Base-by-base conservation (phyloP, 2,113 vertebrate genomes). In the Brevimyrus niger region DNA sequence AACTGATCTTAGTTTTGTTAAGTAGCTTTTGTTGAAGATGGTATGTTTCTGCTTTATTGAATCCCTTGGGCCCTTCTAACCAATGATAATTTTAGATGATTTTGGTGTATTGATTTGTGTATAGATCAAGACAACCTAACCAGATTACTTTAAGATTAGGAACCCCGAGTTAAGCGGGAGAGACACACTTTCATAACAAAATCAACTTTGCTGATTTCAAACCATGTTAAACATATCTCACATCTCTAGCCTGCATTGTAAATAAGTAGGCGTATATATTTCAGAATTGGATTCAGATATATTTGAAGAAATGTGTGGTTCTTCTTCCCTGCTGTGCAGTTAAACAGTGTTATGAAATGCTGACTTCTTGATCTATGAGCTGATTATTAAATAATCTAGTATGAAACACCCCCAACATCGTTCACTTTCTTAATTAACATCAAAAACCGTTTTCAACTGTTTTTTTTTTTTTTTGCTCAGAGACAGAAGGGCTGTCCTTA, bases 401-500 rank as follows among this genome's bases (percentile, higher is more conserved):
- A 35, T 38, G 15, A 80, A 76, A 76, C 69, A 19, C 73, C 73
- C 73, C 73, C 35, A 38, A 19, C 31, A 42, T 35, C 5, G 1
- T 42, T 42, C 73, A 8, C 73, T 80, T 80, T 50, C 44, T 48
- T 48, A 86, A 86, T 50, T 48, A 50, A 47, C n/a, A n/a, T 86
- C 83, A n/a, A 48, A 47, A 50, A 50, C 83, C 2, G 44, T 50
- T 86, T n/a, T 86, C 83, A 47, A 27, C 17, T 15, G 23, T 13
- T 84, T 84, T 84, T 23, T 83, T 23, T 83, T 35, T 83, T 42
- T 47, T 27, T 55, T 55, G 23, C n/a, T 35, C 73, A 15, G 83
- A 48, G 83, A 86, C 47, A 31, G 47, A n/a, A 86, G 83, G 44
- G 83, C 23, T 86, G 83, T 86, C 47, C 83, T 50, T 86, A 50